Conservation (phyloP, 2,888 invertebrate genomes). For the Aethes cnicana region DNA sequence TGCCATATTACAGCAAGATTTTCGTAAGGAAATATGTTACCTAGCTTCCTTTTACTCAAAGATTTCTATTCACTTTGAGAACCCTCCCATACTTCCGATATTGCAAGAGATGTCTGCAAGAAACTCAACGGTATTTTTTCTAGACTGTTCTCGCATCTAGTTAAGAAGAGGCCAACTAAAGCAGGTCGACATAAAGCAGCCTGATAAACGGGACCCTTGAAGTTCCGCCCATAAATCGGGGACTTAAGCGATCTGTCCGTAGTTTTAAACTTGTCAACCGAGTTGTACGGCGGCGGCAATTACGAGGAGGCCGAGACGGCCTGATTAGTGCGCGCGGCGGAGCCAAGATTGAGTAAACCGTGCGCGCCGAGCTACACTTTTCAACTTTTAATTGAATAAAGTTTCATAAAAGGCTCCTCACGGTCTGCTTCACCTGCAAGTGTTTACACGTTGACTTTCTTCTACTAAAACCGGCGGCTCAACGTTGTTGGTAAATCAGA, state of each 20-base stretch:
- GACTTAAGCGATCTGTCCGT: slow-evolving; percentile 26
- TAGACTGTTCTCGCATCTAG: background rate
- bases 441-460: background rate
- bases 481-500: background rate
- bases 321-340: slow-evolving; percentile 21
- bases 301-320: background rate
- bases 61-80: too few relatives aligned
- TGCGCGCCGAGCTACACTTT: slow-evolving; percentile 1
- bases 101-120: too few relatives aligned
- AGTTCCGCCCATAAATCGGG: slow-evolving; percentile 19
- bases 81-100: too few relatives aligned
- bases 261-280: slow-evolving; percentile 27
- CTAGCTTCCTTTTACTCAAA: too few relatives aligned
- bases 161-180: too few relatives aligned
- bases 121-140: too few relatives aligned
- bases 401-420: background rate
- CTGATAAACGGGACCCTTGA: slow-evolving; percentile 7
- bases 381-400: slow-evolving; percentile 26
- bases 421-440: background rate
- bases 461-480: background rate
- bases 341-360: too few relatives aligned
- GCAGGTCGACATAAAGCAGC: background rate
- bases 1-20: too few relatives aligned
- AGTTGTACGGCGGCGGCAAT: slow-evolving; percentile 3
- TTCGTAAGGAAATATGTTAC: too few relatives aligned